Conservation (phyloP, 2,113 vertebrate species). For the Spermophilus dauricus region DNA sequence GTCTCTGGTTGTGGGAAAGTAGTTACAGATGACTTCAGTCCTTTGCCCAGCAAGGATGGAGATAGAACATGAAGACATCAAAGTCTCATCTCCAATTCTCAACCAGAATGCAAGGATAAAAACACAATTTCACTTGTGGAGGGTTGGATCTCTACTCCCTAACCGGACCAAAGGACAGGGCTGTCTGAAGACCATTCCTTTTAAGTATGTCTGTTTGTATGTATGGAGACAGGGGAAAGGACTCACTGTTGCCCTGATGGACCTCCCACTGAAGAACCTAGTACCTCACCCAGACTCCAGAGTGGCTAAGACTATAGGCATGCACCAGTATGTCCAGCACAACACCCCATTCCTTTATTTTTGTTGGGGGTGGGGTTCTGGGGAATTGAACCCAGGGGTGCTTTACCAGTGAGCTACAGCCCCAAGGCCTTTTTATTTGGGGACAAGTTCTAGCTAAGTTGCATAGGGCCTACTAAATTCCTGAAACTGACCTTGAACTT, state of each 20-base stretch:
- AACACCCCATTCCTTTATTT: neutral
- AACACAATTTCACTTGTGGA: neutral
- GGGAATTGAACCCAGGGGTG: too few species aligned
- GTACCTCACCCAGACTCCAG: neutral
- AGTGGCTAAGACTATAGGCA: neutral
- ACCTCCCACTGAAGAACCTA: neutral
- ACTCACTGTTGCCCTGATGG: too few species aligned
- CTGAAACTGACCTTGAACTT: too few species aligned
- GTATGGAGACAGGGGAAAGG: neutral
- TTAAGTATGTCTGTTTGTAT: neutral
- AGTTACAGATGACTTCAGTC: neutral
- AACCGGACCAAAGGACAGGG: neutral
- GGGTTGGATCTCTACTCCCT: neutral
- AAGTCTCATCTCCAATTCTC: neutral
- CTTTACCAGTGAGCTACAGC: too few species aligned
- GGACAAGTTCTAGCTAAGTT: too few species aligned
- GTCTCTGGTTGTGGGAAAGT: neutral
- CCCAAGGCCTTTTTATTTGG: too few species aligned
- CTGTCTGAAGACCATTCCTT: neutral
- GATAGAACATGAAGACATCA: neutral
- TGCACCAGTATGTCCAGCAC: accelerated
- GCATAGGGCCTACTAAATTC: too few species aligned
- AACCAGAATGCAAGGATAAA: neutral
- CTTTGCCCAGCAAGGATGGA: neutral
- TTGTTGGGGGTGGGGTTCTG: too few species aligned